Conservation (phyloP, 2,113 vertebrate genomes). For the Ochotona princeps region DNA sequence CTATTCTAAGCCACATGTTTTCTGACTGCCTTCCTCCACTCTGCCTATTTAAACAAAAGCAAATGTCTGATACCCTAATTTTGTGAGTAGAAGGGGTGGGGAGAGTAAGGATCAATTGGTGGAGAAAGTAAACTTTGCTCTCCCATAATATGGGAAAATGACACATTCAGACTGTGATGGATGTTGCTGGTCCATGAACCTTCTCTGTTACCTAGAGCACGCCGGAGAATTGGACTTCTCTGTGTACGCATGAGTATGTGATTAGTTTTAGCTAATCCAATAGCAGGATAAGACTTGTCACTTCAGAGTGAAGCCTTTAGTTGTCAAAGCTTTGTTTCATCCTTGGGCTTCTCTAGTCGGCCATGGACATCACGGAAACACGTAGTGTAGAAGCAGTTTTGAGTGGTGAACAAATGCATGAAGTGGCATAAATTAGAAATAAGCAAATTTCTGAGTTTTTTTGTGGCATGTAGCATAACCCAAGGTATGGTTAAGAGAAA, state of each 20-base stretch:
- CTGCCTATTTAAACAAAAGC: not conserved
- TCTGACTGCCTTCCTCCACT: not conserved
- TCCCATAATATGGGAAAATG: not conserved
- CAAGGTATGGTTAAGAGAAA: not conserved
- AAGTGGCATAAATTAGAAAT: not conserved
- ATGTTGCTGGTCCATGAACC: not conserved
- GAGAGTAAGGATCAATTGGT: not conserved
- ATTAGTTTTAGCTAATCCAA: not conserved
- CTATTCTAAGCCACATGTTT: slow-evolving; percentile 4
- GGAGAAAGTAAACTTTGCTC: not conserved
- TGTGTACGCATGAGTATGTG: not conserved
- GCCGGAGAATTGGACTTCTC: not conserved
- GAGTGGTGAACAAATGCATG: not conserved
- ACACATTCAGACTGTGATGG: rapidly evolving
- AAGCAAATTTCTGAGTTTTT: not conserved
- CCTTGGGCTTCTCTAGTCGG: not conserved
- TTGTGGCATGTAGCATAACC: not conserved
- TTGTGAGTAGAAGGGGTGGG: not conserved
- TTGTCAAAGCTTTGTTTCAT: not conserved
- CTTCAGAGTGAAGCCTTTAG: not conserved
- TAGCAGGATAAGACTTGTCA: not conserved
- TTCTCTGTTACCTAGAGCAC: not conserved
- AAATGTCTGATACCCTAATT: not conserved
- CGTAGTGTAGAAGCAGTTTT: not conserved
- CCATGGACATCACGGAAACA: not conserved